Base-by-base conservation (phyloP, 1,140 invertebrate genomes). In the Cataglyphis hispanica region DNA sequence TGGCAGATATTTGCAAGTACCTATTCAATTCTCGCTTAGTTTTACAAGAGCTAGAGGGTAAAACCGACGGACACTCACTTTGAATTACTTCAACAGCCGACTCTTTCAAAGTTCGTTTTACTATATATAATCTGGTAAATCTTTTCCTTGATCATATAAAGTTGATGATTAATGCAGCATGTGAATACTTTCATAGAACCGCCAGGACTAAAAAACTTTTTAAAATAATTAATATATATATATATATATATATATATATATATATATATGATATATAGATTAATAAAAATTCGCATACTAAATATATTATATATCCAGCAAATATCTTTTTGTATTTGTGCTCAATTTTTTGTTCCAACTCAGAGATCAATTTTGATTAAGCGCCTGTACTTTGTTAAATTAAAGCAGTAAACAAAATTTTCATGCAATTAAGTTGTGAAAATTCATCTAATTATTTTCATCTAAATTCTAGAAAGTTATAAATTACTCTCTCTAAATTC, bases 1-100 rank as follows among this genome's bases (percentile, higher is more conserved):
- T 67, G 61, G 43, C 58, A 75, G 58, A 34, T 43, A 34, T 80
- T 80, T 2, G 46, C 76, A 67, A 78, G 63, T 67, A 70, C 1
- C 50, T 31, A 58, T 70, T 81, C 50, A 70, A 70, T 81, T 81
- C 66, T 81, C 66, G 19, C 66, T 72, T 40, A 34, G 22, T 81
- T 81, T 72, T 72, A 13, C 10, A 27, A 63, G 61, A 64, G 60
- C 27, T n/a, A 16, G 34, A 13, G 56, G 34, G 40, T 60, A 27
- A 58, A 58, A 40, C 22, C 34, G 43, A 66, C 27, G 43, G 13
- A 37, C 10, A 60, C 63, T 34, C 50, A 56, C 61, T 19, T 66
- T 4, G n/a, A 81, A 69, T 80, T 69, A 58, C 13, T 25, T 69
- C 22, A 67, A 67, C 16, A 58, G 31, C 11, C 19, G 34, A 31